A percentile compares a stretch with the other conserved stretches of the same genome.
These are phyloP conservation scores for Hassar affinis DNA, from an alignment of 2,113 vertebrate species.

Conservation along the genomic window DNA sequence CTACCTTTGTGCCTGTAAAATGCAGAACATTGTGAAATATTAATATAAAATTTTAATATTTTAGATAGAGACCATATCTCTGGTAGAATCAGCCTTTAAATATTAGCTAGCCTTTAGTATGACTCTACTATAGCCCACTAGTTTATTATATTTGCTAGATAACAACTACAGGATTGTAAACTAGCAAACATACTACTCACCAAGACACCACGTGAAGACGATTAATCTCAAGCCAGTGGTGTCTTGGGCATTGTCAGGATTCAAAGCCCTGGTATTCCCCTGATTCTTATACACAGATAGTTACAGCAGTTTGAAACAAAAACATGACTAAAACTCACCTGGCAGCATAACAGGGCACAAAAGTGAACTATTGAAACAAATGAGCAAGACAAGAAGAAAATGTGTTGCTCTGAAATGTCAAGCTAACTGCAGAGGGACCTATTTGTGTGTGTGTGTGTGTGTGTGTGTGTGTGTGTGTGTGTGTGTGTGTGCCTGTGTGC, in stretches of 20 bases:
- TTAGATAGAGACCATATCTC: not conserved
- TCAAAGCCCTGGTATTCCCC: not conserved
- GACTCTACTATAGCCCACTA: not conserved
- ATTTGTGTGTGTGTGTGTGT: not conserved
- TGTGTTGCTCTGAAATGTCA: not conserved
- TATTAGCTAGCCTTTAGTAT: not conserved
- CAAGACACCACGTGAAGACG: not conserved
- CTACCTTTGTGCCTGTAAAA: not conserved
- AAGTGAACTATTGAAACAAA: not conserved
- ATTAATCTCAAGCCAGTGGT: not conserved
- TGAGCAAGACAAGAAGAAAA: not conserved
- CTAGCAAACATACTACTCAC: not conserved
- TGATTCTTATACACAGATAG: not conserved
- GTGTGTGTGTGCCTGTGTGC: not conserved
- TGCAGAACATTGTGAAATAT: not conserved
- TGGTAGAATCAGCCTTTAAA: not conserved
- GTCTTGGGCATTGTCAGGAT: not conserved
- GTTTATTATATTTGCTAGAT: not conserved
- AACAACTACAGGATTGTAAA: not conserved
- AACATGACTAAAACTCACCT: not conserved
- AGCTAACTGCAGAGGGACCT: not conserved
- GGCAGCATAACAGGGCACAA: not conserved
- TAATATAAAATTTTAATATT: not conserved
- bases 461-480: slow-evolving; percentile 15
- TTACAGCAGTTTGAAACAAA: not conserved